Evolutionary conservation across 1,140 invertebrate genomes (phyloP).

Genomic region (Drosophila sp.): DNA sequence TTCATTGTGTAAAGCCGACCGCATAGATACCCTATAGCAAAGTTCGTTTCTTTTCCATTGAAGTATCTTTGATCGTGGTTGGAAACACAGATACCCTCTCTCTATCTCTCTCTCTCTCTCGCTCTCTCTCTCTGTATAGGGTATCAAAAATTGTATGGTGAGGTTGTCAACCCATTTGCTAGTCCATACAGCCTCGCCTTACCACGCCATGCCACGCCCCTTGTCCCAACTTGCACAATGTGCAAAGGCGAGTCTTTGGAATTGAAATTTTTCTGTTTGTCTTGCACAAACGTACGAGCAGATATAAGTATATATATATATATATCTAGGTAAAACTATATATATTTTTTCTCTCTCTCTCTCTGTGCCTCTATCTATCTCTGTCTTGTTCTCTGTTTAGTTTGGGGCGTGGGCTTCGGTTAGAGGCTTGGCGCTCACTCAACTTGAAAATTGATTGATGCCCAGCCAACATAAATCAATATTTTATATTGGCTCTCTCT

Average conservation of each 20-base stretch:
- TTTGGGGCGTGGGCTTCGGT: constrained; percentile 37
- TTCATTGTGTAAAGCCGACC: neutral
- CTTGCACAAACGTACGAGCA: neutral
- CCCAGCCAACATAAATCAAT: constrained; percentile 60
- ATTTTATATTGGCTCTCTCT: constrained; percentile 55
- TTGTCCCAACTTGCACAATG: constrained; percentile 28
- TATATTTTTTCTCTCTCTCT: neutral
- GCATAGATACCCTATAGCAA: neutral
- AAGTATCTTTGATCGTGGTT: too few relatives aligned
- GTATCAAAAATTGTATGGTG: constrained; percentile 15
- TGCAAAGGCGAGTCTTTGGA: constrained; percentile 12
- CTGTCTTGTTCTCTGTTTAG: neutral
- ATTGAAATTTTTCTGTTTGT: neutral
- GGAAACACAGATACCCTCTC: neutral
- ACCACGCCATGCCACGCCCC: neutral
- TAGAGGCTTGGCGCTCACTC: constrained; percentile 56
- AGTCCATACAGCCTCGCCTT: neutral
- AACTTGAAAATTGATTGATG: constrained; percentile 74
- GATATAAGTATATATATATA: neutral
- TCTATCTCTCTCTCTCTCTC: too few relatives aligned
- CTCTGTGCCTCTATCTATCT: neutral
- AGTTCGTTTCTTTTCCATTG: too few relatives aligned
- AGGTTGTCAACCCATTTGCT: constrained; percentile 41
- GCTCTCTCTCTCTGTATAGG: neutral
- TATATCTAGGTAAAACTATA: neutral